Percentiles rank a stretch among this genome's conserved stretches.
Evolutionary conservation across 2,113 vertebrate genomes (phyloP).

Genomic region (Ia io): DNA sequence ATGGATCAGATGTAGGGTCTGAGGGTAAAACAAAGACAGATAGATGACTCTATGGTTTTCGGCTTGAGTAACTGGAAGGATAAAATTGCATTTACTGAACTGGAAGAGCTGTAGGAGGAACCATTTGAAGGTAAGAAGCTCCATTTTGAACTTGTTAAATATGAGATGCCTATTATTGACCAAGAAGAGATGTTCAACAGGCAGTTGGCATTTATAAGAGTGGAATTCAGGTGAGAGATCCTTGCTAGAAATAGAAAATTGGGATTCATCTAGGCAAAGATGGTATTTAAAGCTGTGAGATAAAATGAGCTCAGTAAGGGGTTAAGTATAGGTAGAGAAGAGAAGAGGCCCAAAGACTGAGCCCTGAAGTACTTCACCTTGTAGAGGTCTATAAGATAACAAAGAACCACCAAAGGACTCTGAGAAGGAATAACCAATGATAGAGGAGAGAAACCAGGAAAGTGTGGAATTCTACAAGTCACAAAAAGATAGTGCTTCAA

Average conservation of each 20-base stretch:
- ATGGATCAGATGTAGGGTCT: background rate
- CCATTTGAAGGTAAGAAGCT: background rate
- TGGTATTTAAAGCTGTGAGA: background rate
- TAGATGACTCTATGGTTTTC: background rate
- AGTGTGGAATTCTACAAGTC: background rate
- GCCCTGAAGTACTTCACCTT: background rate
- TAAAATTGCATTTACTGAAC: background rate
- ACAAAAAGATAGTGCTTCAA: background rate
- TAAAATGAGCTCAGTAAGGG: background rate
- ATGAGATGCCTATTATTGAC: background rate
- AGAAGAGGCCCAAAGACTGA: background rate
- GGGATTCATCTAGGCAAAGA: background rate
- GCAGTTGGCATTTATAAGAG: background rate
- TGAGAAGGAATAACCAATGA: background rate
- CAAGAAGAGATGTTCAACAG: background rate
- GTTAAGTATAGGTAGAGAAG: background rate
- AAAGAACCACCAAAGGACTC: background rate
- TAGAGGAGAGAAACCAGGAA: background rate
- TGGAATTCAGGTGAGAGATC: background rate
- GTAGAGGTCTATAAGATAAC: background rate
- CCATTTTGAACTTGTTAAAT: background rate
- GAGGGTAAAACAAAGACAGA: background rate
- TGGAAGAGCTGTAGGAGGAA: background rate
- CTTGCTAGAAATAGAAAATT: background rate
- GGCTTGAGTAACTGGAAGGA: background rate